Evolutionary conservation across 2,797 vertebrate species (phyloP), one percentile per base, ranked within the genome.

Genomic region (Squalus acanthias): DNA sequence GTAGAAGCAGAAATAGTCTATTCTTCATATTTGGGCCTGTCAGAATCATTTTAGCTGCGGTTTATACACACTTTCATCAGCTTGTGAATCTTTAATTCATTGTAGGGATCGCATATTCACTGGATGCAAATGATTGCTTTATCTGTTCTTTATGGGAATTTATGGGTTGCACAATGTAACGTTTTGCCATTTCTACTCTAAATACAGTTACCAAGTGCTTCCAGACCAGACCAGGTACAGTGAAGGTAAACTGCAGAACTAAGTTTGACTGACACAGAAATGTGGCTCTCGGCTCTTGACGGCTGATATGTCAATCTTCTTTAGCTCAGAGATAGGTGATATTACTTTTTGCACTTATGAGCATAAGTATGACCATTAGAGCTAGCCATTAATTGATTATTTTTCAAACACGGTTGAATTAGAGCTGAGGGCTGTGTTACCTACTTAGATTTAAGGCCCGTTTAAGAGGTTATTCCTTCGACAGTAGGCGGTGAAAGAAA

Each of bases 1-100:
- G 67, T 97, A 97, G 97, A 97, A 96, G 96, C 88, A 97, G 97
- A 97, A 97, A 98, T 97, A 98, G 98, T 97, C 98, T 97, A 98
- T 98, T 98, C 98, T 98, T 98, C 98, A 98, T 97, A 95, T 76
- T 95, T 95, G 24, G 69, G 46, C 94, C 94, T 95, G 94, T 95
- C 94, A 95, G 70, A 76, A 76, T 95, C 70, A 76, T 60, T 95
- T 95, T 74, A 74, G 94, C 26, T 95, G 94, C 24, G 29, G 69
- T 95, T 95, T 46, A 95, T 29, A 76, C 70, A 33, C 46, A 76
- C 94, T 95, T 74, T 76, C 94, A 95, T 95, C 94, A 95, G 94
- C 50, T 76, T 76, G 94, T 95, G 94, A 95, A 95, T 95, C 94
- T 60, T 95, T 74, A 95, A 95, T 95, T 95, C 26, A 33, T 76